Evolutionary conservation across 2,888 invertebrate genomes (phyloP).

Genomic region (Sialis lutaria): DNA sequence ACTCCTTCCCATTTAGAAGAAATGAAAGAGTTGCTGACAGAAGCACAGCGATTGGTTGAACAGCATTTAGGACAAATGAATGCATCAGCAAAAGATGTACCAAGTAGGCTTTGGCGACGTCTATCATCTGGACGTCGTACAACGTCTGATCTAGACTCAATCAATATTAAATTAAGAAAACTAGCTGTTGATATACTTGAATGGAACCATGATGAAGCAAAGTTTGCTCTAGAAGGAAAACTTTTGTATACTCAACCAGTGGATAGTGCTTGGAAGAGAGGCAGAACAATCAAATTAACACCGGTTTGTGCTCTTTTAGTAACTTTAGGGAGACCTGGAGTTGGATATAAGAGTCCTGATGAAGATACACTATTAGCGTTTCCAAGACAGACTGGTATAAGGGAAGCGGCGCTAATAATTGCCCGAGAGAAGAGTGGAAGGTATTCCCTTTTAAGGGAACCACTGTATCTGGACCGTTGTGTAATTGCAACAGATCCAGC

Average conservation of each 20-base stretch:
- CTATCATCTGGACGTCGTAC: slow-evolving; percentile 51
- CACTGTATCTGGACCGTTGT: slow-evolving; percentile 78
- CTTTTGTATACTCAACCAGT: slow-evolving; percentile 76
- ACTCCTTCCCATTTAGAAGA: slow-evolving; percentile 71
- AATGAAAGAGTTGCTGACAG: slow-evolving; percentile 64
- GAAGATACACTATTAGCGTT: slow-evolving; percentile 44
- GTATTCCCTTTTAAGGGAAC: slow-evolving; percentile 74
- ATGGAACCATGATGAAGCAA: slow-evolving; percentile 87
- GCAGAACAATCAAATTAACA: slow-evolving; percentile 73
- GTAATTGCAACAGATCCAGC: slow-evolving; percentile 82
- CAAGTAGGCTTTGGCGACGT: slow-evolving; percentile 78
- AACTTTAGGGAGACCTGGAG: slow-evolving; percentile 25
- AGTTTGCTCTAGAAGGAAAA: slow-evolving; percentile 80
- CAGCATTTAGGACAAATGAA: slow-evolving; percentile 88
- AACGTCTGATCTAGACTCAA: slow-evolving; percentile 71
- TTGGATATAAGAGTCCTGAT: slow-evolving; percentile 20
- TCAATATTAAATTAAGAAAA: slow-evolving; percentile 78
- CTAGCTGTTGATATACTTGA: slow-evolving; percentile 86
- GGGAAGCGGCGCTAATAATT: slow-evolving; percentile 74
- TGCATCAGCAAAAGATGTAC: slow-evolving; percentile 79
- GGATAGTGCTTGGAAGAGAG: slow-evolving; percentile 81
- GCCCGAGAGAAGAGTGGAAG: slow-evolving; percentile 82
- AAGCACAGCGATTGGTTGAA: slow-evolving; percentile 85
- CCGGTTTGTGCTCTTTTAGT: slow-evolving; percentile 80
- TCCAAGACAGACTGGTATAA: slow-evolving; percentile 56